These are phyloP conservation scores for Sipha flava DNA, from an alignment of 1,140 invertebrate species.

Conservation along the genomic window DNA sequence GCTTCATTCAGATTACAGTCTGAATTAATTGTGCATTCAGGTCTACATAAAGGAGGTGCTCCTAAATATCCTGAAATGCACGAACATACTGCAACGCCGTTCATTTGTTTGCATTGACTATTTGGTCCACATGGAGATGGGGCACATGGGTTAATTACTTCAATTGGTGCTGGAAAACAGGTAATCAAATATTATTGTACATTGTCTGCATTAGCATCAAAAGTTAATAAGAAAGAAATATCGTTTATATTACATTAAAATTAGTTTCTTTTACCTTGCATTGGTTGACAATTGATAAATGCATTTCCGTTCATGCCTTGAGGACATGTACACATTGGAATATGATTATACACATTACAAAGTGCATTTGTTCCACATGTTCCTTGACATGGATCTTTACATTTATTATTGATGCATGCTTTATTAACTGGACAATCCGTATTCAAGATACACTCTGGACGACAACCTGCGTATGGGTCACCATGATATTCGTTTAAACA, in stretches of 20 bases:
- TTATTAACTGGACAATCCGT: conserved; percentile 54
- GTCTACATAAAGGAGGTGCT: conserved; percentile 59
- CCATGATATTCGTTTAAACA: conserved; percentile 55
- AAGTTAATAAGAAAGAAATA: too few species aligned
- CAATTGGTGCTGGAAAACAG: conserved; percentile 54
- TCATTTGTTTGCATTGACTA: conserved; percentile 50
- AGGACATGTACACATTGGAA: conserved; percentile 61
- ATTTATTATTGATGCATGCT: conserved; percentile 64
- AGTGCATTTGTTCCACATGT: conserved; percentile 60
- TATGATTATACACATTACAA: conserved; percentile 62
- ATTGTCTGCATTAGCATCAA: too few species aligned
- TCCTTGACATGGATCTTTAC: conserved; percentile 63
- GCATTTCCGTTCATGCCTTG: conserved; percentile 61
- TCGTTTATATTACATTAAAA: too few species aligned
- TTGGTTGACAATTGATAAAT: conserved; percentile 52
- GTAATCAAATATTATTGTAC: too few species aligned
- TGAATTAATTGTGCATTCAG: conserved; percentile 61
- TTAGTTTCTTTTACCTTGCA: conserved; percentile 51
- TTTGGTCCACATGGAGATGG: conserved; percentile 58
- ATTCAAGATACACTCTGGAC: conserved; percentile 56
- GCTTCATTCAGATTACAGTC: conserved; percentile 62
- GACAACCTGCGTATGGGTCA: conserved; percentile 54
- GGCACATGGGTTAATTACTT: conserved; percentile 44
- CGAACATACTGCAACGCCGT: conserved; percentile 48
- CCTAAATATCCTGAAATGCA: conserved; percentile 53